Base-by-base conservation (phyloP, 2,113 vertebrate species). In the Chloroceryle aenea region DNA sequence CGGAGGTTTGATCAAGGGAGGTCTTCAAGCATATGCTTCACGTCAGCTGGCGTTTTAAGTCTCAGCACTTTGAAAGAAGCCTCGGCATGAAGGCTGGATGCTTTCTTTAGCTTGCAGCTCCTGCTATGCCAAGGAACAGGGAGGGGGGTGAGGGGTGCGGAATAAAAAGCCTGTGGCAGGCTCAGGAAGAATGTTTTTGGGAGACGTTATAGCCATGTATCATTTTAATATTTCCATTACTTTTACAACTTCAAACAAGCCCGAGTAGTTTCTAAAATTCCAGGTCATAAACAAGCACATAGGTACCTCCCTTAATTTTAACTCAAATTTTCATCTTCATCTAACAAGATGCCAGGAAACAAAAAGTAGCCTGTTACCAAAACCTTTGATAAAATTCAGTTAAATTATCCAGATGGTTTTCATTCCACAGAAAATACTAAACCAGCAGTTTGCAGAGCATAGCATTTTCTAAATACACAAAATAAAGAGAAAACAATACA, bases 381-480 rank as follows among this genome's bases (percentile, higher is more conserved):
- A 93, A 91, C 67, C 75, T 85, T 92, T 0, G 1, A 87, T 88
- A 94, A 92, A 95, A 96, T 92, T 87, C 81, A 71, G 85, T 89
- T 77, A 96, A 97, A 96, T 96, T 89, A 90, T 40, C 93, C 93
- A 97, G 90, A 96, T 97, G 77, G 84, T 95, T 97, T 93, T 91
- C 94, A 95, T 97, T 98, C 96, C 93, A 95, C 59, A 92, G 93
- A 95, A 97, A 95, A 93, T 47, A 94, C 92, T 64, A 93, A 93
- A 81, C 58, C 78, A 97, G 94, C 96, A 93, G 79, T 95, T 97
- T 95, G 95, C 92, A 81, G 85, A 63, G 81, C 85, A 92, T 12
- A 86, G 82, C 89, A 53, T 96, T 97, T 93, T 95, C 95, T 85
- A 97, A 97, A 97, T 90, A 95, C 89, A 95, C 91, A 95, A 97